Base-by-base conservation (phyloP, 1,140 invertebrate species). In the Diuraphis noxia region DNA sequence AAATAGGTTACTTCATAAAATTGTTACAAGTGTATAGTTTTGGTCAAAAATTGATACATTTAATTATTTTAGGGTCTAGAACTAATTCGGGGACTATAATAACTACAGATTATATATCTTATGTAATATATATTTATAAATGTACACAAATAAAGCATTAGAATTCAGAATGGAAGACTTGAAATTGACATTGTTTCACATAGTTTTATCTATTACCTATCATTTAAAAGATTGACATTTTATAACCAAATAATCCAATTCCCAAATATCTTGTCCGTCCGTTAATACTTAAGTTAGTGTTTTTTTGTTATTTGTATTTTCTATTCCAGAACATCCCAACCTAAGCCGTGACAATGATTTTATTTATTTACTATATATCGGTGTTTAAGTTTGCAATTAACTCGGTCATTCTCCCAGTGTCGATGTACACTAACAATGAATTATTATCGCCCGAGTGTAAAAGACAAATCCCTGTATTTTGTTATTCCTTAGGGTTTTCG, bases 361-460 rank as follows among this genome's bases (percentile, higher is more conserved):
- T 88, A 88, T 88, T 88, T 88, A 88, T 88, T 88, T 36, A 38
- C 1, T 40, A 17, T 63, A 63, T 72, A 63, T 25, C n/a, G n/a
- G 36, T n/a, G 21, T 46, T 49, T 46, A 90, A 46, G 41, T 90
- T 90, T 79, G 40, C n/a, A 79, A 90, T 90, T 90, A 79, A 79
- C 56, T 90, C 23, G 2, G 43, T 79, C n/a, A 25, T 43, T 30
- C 34, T 79, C 36, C 13, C n/a, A 41, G 41, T 72, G 52, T 23
- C 21, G 30, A 41, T 79, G 9, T 34, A 43, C 40, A 90, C 38
- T 77, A 79, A 77, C 41, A 90, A 90, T 90, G 63, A 88, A 88
- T 90, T 90, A 88, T 90, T 90, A 90, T 90, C 36, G 63, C 79
- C 25, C 56, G 34, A 88, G 40, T 72, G 13, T 40, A 88, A 77